Conservation (phyloP, 37 sponge, comb jelly and placozoan species). For the Cladorhizidae sp. region DNA sequence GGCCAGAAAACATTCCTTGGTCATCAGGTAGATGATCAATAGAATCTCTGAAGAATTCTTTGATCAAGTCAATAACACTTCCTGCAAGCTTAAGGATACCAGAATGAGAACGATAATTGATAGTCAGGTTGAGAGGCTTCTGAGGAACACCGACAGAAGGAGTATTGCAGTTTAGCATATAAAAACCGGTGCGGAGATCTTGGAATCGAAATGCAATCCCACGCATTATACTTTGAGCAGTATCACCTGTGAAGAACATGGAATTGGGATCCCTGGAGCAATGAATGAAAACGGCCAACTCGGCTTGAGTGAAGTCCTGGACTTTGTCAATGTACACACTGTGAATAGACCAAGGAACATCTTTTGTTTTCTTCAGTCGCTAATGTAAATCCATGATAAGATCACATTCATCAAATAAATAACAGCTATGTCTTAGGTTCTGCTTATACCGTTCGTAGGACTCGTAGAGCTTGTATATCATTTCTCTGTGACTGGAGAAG, state of each 20-base stretch:
- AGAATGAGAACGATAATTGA: constrained; percentile 85
- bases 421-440: constrained; percentile 16
- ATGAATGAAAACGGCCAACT: constrained; percentile 65
- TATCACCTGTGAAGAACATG: constrained; percentile 82
- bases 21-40: constrained; percentile 69
- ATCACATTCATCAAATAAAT: constrained; percentile 81
- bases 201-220: constrained; percentile 84
- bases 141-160: constrained; percentile 3
- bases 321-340: constrained; percentile 85
- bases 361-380: constrained; percentile 27
- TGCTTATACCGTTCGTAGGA: constrained; percentile 46
- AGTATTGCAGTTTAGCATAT: constrained; percentile 3
- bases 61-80: constrained; percentile 70
- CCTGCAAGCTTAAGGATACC: constrained; percentile 80
- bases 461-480: constrained; percentile 61
- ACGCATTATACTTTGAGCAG: constrained; percentile 87
- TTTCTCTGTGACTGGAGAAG: constrained; percentile 58
- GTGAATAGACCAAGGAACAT: constrained; percentile 68
- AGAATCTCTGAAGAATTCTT: constrained; percentile 62
- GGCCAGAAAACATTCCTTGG: constrained; percentile 80
- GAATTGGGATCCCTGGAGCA: constrained; percentile 74
- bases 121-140: constrained; percentile 33
- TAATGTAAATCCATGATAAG: constrained; percentile 51
- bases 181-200: constrained; percentile 72
- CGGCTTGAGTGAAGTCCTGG: constrained; percentile 88